phyloP scores from a whole-genome alignment of 2,888 invertebrate genomes.

The Diadegma fenestrale region DNA sequence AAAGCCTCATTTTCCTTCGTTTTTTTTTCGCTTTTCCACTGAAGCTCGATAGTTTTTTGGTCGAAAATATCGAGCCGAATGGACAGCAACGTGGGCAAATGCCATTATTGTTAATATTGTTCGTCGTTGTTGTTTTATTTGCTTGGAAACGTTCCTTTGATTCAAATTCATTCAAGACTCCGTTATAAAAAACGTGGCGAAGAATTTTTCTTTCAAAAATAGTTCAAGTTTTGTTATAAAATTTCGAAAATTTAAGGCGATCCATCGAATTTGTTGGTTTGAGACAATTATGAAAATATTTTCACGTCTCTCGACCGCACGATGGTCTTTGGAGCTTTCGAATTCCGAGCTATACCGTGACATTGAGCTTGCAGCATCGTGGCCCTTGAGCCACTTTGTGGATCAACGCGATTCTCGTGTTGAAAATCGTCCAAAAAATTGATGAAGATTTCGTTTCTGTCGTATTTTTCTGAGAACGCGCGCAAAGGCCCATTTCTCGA shows the following conservation, averaged over 20 bases:
- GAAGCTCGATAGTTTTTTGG: not conserved
- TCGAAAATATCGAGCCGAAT: too few relatives aligned
- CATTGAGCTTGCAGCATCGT: not conserved
- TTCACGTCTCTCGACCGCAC: not conserved
- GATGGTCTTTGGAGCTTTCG: not conserved
- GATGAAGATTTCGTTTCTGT: not conserved
- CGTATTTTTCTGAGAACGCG: not conserved
- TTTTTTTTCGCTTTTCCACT: conserved; percentile 11
- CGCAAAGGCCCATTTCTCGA: not conserved
- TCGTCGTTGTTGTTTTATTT: not conserved
- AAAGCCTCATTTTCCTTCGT: conserved; percentile 3
- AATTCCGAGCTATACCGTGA: not conserved
- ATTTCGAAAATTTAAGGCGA: not conserved
- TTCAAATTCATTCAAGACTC: not conserved
- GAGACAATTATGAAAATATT: not conserved
- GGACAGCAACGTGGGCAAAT: too few relatives aligned
- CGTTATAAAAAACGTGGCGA: not conserved
- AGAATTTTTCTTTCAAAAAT: not conserved
- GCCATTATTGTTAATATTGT: not conserved
- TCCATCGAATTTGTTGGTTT: not conserved
- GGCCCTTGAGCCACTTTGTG: not conserved
- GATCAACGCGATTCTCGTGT: not conserved
- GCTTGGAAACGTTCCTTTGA: not conserved
- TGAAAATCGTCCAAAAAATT: not conserved
- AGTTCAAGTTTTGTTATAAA: not conserved